Conservation (phyloP, 2,888 invertebrate species). For the Eupsilia transversa region DNA sequence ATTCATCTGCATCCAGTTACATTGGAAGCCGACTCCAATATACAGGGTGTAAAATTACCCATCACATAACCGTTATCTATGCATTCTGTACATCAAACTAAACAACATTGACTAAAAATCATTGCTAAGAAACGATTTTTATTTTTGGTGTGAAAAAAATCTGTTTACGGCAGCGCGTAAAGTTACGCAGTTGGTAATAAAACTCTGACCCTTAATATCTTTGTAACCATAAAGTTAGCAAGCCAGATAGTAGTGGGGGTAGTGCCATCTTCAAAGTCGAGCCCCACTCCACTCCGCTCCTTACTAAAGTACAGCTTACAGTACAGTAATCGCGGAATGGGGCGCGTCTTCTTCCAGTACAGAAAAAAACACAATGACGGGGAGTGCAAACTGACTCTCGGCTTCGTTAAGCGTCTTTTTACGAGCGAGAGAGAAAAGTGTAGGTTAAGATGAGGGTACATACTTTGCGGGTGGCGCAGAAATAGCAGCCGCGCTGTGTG, state of each 20-base stretch:
- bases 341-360: no score
- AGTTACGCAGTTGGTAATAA: no score
- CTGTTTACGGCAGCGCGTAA: not conserved
- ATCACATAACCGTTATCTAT: not conserved
- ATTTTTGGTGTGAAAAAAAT: not conserved
- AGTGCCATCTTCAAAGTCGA: no score
- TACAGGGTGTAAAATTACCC: not conserved
- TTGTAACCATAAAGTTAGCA: no score
- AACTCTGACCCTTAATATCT: no score
- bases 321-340: no score
- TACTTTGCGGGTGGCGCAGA: conserved; percentile 78
- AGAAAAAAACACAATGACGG: not conserved
- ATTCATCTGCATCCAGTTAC: not conserved
- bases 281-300: no score
- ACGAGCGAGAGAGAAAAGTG: not conserved
- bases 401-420: no score
- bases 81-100: not conserved
- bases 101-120: not conserved
- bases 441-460: not conserved
- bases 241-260: no score
- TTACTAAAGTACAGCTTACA: no score
- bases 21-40: not conserved
- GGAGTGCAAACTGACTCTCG: not conserved
- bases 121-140: not conserved
- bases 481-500: conserved; percentile 64